Base-by-base conservation (phyloP, 2,888 invertebrate species). In the Thalpophila matura region DNA sequence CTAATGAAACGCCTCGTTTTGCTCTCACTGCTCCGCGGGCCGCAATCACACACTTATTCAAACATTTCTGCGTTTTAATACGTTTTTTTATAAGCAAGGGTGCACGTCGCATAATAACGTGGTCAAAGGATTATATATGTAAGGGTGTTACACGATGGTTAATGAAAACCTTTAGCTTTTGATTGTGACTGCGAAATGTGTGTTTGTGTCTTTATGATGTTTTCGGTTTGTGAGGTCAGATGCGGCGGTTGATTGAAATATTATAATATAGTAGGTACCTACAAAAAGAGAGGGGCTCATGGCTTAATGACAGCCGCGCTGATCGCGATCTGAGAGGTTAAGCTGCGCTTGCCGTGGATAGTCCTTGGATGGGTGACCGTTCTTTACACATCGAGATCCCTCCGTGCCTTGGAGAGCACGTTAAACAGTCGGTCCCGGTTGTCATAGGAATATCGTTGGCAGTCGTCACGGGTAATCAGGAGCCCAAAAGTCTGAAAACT, bases 21-120 rank as follows among this genome's bases (percentile, higher is more conserved):
- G 60, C 56, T 74, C 68, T 40, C 65, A 20, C 65, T 70, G 65
- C 66, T 43, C 58, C 65, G 67, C 72, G 74, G 67, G 65, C 88
- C 89, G 93, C 93, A 93, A 93, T 94, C 94, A 93, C 92, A 92
- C 91, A 93, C 89, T 91, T 93, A 93, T 94, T 94, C 94, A 94
- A 91, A 93, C 93, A 91, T 90, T 88, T 85, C 85, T 75, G 73
- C 77, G 74, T 80, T 86, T 86, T 84, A 85, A 86, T 85, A 85
- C 78, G 43, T 69, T 86, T 92, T 91, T 91, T 91, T 92, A 86
- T 85, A 89, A 88, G 88, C 89, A 86, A 81, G 87, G 84, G 85
- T 82, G 80, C 74, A 80, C 62, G 77, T 79, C 77, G 86, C 86
- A 85, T 91, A 90, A 90, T 91, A 91, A 87, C 87, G 77, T 65